Evolutionary conservation across 1,140 invertebrate species (phyloP).

Genomic region (Scaptomyza graminum): DNA sequence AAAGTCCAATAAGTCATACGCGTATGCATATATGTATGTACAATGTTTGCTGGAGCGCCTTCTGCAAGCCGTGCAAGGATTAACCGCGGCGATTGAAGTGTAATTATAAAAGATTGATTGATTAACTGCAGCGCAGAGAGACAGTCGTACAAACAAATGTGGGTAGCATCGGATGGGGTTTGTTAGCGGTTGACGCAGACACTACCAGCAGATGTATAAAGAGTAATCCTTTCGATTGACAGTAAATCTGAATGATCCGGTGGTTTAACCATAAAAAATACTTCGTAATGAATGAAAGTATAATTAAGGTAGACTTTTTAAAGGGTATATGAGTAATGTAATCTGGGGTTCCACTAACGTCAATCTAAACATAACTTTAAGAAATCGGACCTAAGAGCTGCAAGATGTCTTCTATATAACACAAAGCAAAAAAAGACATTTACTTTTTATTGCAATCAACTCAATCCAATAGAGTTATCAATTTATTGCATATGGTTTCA

Average conservation of each 20-base stretch:
- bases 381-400: background rate
- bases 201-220: constrained; percentile 44
- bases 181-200: background rate
- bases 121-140: constrained; percentile 34
- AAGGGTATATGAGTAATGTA: too few relatives aligned
- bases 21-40: constrained; percentile 15
- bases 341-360: too few relatives aligned
- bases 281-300: too few relatives aligned
- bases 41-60: constrained; percentile 51
- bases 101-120: constrained; percentile 61
- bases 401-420: too few relatives aligned
- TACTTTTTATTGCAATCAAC: constrained; percentile 15
- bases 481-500: constrained; percentile 46
- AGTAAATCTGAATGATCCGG: constrained; percentile 12
- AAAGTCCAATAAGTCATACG: constrained; percentile 75
- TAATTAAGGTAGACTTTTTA: too few relatives aligned
- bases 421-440: constrained; percentile 11
- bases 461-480: constrained; percentile 36
- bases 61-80: constrained; percentile 53
- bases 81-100: constrained; percentile 46
- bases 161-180: constrained; percentile 39
- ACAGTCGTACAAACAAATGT: constrained; percentile 30
- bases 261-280: background rate
- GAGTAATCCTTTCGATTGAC: constrained; percentile 23
- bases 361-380: too few relatives aligned